These are phyloP conservation scores for Dufourea novaeangliae DNA, from an alignment of 1,140 invertebrate species.

Conservation along the genomic window DNA sequence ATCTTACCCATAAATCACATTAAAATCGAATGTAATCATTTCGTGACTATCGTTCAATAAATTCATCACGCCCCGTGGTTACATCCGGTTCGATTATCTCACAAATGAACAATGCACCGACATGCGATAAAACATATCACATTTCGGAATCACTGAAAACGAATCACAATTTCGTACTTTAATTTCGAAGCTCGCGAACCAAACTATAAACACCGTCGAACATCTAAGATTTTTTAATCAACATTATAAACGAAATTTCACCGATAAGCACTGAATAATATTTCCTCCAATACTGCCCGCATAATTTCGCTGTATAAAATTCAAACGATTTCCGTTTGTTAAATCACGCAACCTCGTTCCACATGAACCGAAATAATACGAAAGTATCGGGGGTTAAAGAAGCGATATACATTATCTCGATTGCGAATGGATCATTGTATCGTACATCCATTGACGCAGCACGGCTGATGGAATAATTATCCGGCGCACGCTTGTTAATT, in stretches of 20 bases:
- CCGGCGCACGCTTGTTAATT: conserved; percentile 36
- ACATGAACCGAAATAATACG: background rate
- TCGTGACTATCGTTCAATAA: no score
- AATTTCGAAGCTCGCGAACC: no score
- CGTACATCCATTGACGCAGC: background rate
- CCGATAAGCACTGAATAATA: background rate
- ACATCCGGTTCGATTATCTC: no score
- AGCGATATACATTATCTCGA: background rate
- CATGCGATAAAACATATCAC: no score
- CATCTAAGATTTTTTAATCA: no score
- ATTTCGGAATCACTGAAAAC: no score
- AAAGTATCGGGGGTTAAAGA: background rate
- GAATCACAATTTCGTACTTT: no score
- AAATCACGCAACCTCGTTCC: background rate
- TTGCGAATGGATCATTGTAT: conserved; percentile 8
- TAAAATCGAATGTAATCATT: no score
- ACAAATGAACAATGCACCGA: no score
- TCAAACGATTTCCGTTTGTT: background rate
- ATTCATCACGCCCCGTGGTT: no score
- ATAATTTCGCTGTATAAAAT: background rate
- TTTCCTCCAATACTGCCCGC: background rate
- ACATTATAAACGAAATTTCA: background rate
- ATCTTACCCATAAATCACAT: no score
- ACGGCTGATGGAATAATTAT: conserved; percentile 32
- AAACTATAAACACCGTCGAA: no score